phyloP scores from a whole-genome alignment of 2,113 vertebrate species.

The Octodon degus region DNA sequence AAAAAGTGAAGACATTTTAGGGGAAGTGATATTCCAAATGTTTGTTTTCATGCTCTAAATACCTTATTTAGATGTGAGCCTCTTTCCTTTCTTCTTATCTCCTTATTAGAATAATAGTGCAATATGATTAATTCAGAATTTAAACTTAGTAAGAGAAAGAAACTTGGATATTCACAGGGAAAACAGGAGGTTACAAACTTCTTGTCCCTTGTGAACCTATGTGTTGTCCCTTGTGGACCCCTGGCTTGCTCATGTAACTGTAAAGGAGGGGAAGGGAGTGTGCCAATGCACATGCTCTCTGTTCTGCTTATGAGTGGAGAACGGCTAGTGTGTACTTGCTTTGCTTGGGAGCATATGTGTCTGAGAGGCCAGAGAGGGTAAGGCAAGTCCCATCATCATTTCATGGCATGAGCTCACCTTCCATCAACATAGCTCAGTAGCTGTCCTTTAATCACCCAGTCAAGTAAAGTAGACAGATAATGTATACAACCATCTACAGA shows the following conservation, averaged over 20 bases:
- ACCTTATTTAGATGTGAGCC: not conserved
- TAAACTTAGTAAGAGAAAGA: not conserved
- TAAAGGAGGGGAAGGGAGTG: not conserved
- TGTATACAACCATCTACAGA: not conserved
- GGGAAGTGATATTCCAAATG: not conserved
- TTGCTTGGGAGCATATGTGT: not conserved
- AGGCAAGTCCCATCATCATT: not conserved
- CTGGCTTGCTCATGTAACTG: not conserved
- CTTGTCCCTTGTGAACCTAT: not conserved
- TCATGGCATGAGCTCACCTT: not conserved
- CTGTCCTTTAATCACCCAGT: not conserved
- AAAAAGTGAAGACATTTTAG: not conserved
- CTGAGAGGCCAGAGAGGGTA: not conserved
- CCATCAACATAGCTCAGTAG: not conserved
- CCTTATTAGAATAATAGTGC: not conserved
- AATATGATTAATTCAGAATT: not conserved
- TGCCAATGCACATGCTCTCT: not conserved
- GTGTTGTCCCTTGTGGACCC: not conserved
- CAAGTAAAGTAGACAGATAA: not conserved
- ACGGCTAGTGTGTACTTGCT: not conserved
- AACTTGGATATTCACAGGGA: not conserved
- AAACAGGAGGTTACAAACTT: not conserved
- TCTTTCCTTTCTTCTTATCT: not conserved
- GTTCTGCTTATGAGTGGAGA: not conserved
- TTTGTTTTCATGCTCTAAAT: not conserved